phyloP scores from a whole-genome alignment of 2,888 invertebrate genomes.

The Helleia helle region DNA sequence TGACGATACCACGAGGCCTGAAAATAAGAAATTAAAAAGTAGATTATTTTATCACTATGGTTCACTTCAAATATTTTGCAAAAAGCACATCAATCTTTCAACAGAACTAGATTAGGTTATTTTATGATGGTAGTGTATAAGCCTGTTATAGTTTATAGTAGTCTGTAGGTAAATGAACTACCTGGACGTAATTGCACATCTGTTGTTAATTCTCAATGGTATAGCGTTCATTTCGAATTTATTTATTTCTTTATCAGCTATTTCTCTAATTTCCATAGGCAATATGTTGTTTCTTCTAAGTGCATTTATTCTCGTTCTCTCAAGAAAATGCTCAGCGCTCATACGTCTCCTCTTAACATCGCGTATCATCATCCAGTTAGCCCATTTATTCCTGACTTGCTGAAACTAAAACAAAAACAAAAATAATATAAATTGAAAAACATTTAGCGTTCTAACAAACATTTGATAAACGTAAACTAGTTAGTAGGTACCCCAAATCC shows the following conservation, averaged over 20 bases:
- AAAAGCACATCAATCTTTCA: too few relatives aligned
- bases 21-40: constrained; percentile 26
- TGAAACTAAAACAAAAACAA: constrained; percentile 69
- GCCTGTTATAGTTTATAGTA: too few relatives aligned
- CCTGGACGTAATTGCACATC: constrained; percentile 92
- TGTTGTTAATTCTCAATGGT: constrained; percentile 76
- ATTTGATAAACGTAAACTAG: too few relatives aligned
- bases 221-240: constrained; percentile 85
- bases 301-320: constrained; percentile 86
- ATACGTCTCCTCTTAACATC: constrained; percentile 88
- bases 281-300: constrained; percentile 89
- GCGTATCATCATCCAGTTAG: constrained; percentile 87
- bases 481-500: constrained; percentile 41
- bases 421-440: background rate
- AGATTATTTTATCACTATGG: too few relatives aligned
- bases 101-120: background rate
- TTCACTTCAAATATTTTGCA: too few relatives aligned
- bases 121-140: background rate
- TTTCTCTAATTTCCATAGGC: constrained; percentile 85
- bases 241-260: constrained; percentile 83
- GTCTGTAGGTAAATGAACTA: too few relatives aligned
- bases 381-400: constrained; percentile 84
- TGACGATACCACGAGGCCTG: constrained; percentile 84
- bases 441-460: background rate
- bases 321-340: constrained; percentile 82